phyloP scores from a whole-genome alignment of 2,113 vertebrate species.

The Okapia johnstoni region DNA sequence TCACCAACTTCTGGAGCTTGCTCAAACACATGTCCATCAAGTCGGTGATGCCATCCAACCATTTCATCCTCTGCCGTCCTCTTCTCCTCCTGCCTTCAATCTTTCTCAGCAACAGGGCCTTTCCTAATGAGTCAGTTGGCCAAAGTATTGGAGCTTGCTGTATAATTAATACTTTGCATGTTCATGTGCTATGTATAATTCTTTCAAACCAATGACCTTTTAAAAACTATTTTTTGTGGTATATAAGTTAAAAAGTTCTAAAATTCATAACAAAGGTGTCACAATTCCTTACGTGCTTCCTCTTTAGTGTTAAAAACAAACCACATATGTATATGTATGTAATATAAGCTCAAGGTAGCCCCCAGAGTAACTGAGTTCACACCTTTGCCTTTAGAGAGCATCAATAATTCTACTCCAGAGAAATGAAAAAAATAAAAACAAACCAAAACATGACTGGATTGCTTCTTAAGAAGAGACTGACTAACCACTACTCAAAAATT shows the following conservation, averaged over 20 bases:
- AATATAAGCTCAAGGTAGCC: neutral
- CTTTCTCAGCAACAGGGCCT: neutral
- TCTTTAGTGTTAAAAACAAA: neutral
- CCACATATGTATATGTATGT: neutral
- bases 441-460: neutral
- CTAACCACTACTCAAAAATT: neutral
- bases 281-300: neutral
- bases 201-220: neutral
- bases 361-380: neutral
- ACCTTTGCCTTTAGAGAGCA: conserved; percentile 13
- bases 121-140: neutral
- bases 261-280: conserved; percentile 5
- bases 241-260: conserved; percentile 4
- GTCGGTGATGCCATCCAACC: neutral
- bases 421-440: neutral
- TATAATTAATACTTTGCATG: neutral
- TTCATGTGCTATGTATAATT: neutral
- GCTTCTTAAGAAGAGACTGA: neutral
- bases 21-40: neutral
- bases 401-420: neutral
- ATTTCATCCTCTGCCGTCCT: neutral
- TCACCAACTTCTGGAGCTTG: neutral
- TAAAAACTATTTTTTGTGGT: neutral
- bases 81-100: neutral
- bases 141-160: neutral